Evolutionary conservation across 1,140 invertebrate genomes (phyloP).

Genomic region (Achatina immaculata): DNA sequence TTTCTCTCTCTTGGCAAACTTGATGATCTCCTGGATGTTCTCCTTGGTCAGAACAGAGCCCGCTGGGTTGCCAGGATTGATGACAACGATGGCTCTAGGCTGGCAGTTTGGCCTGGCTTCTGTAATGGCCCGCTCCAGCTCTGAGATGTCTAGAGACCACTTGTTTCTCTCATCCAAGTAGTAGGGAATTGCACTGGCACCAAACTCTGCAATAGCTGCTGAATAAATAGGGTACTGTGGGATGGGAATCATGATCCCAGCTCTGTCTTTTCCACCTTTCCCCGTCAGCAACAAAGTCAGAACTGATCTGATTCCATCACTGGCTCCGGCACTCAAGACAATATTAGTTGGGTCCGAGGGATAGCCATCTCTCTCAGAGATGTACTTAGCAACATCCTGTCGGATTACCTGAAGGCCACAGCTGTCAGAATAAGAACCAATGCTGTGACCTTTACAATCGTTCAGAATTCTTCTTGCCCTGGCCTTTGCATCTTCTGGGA

Average conservation of each 20-base stretch:
- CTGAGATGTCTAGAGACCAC: slow-evolving; percentile 86
- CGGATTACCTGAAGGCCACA: slow-evolving; percentile 92
- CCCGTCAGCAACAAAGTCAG: slow-evolving; percentile 79
- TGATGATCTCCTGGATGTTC: slow-evolving; percentile 93
- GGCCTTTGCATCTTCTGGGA: slow-evolving; percentile 88
- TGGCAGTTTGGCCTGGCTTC: slow-evolving; percentile 80
- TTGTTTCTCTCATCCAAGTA: slow-evolving; percentile 91
- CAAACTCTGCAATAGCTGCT: slow-evolving; percentile 81
- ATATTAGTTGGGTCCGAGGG: slow-evolving; percentile 84
- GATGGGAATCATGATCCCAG: slow-evolving; percentile 95
- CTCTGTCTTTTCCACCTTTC: slow-evolving; percentile 74
- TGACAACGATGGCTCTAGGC: slow-evolving; percentile 91
- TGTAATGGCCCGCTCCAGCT: slow-evolving; percentile 84
- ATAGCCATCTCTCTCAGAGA: slow-evolving; percentile 85
- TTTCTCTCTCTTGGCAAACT: slow-evolving; percentile 89
- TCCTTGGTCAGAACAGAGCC: slow-evolving; percentile 85
- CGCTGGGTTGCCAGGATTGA: slow-evolving; percentile 99
- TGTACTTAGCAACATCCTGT: slow-evolving; percentile 90
- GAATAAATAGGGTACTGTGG: slow-evolving; percentile 99
- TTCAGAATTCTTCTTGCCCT: slow-evolving; percentile 82
- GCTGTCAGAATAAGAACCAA: slow-evolving; percentile 91
- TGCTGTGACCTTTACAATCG: slow-evolving; percentile 81
- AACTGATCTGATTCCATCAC: slow-evolving; percentile 88
- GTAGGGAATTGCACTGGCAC: slow-evolving; percentile 80
- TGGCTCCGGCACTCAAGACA: slow-evolving; percentile 90